Base-by-base conservation (phyloP, 1,140 invertebrate species). In the Latrodectus geometricus region DNA sequence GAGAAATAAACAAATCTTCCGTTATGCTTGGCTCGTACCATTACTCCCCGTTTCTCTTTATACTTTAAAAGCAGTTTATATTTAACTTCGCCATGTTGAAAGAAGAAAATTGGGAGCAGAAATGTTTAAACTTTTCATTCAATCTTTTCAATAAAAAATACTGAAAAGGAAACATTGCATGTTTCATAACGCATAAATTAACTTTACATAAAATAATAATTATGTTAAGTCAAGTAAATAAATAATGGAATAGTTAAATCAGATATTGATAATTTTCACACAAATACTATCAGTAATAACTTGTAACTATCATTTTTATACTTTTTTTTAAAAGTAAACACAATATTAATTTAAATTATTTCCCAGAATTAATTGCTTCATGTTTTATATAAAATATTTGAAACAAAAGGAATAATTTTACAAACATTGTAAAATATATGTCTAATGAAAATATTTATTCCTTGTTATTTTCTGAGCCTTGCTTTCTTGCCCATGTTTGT, bases 1-100 rank as follows among this genome's bases (percentile, higher is more conserved):
- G 12, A 61, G 20, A 76, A 76, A 56, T 61, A 76, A 61, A 76
- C 74, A 76, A 76, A 76, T 61, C n/a, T 14, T 61, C 14, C 54
- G 11, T 21, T 35, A 14, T 73, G 4, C 70, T 49, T 61, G 54
- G 11, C 54, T 61, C 11, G 11, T 17, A 11, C 54, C 54, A 35
- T 35, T 35, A 35, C 35, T 35, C 35, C 5, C 35, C 35, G 35
- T 35, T 35, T 35, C 35, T 35, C 35, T 35, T 35, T 35, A 35
- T 35, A 5, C 35, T 35, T 35, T 35, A 35, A 35, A 11, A 61
- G 17, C 54, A 14, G 17, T 11, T 61, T 61, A 61, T 61, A 61
- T 61, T 61, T 61, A 61, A 61, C 54, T 14, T 61, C 54, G 8
- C 35, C 11, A 61, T 61, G 54, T 61, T 61, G 54, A 61, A 61